Evolutionary conservation across 2,113 vertebrate genomes (phyloP).

Genomic region (Cichladusa arquata): DNA sequence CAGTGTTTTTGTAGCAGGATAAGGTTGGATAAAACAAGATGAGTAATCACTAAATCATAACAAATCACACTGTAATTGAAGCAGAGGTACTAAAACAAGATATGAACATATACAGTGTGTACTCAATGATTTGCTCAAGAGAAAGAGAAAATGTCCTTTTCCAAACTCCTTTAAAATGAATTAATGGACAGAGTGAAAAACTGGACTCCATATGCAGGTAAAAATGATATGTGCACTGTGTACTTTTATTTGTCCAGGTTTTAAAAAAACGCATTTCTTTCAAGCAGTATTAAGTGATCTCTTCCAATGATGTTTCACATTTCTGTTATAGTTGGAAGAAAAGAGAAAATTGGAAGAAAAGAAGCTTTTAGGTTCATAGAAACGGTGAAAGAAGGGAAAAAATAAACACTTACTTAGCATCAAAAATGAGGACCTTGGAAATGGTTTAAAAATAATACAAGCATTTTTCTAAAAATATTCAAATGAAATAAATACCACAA

Average conservation of each 20-base stretch:
- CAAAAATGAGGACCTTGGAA: neutral
- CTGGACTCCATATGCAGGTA: neutral
- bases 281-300: neutral
- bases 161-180: neutral
- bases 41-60: neutral
- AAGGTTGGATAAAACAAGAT: neutral
- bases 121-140: neutral
- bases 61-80: neutral
- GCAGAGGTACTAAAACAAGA: neutral
- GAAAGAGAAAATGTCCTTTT: neutral
- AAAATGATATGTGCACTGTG: accelerated
- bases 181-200: neutral
- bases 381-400: neutral
- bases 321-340: neutral
- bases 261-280: neutral
- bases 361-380: neutral
- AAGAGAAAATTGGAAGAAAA: neutral
- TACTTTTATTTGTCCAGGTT: neutral
- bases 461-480: neutral
- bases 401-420: neutral
- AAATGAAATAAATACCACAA: neutral
- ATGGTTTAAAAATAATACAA: neutral
- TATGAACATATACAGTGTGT: neutral
- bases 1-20: neutral
- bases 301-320: neutral